phyloP scores from a whole-genome alignment of 2,797 vertebrate species.

The Lepilemur ruficaudatus region DNA sequence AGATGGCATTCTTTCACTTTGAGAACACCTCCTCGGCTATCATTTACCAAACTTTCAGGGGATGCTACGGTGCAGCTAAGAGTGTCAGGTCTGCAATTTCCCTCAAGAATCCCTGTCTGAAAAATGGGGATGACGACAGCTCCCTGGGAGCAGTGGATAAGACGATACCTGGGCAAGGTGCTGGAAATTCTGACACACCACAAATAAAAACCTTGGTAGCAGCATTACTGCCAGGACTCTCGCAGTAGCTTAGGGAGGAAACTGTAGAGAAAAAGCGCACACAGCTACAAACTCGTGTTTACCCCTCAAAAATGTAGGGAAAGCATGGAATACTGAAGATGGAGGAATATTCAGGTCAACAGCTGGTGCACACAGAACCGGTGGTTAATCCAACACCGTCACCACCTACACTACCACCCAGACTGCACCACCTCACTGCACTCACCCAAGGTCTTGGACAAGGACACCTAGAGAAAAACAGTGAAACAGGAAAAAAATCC shows the following conservation, averaged over 20 bases:
- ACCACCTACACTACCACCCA: accelerated
- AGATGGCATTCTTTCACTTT: background rate
- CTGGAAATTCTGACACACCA: background rate
- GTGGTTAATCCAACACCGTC: accelerated
- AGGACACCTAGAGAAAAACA: background rate
- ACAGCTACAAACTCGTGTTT: background rate
- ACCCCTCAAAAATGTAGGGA: background rate
- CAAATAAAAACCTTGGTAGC: background rate
- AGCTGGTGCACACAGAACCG: background rate
- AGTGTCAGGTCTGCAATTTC: background rate
- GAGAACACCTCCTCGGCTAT: background rate
- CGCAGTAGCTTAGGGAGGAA: background rate
- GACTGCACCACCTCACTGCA: background rate
- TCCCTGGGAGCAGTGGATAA: background rate
- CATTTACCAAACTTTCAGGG: background rate
- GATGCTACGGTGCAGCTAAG: background rate
- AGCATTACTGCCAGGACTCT: background rate
- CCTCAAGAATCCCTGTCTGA: background rate
- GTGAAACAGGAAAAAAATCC: background rate
- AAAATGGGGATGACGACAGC: background rate
- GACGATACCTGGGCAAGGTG: background rate
- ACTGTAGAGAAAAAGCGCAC: background rate
- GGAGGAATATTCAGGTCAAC: accelerated
- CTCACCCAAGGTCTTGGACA: background rate
- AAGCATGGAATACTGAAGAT: accelerated